phyloP scores from a whole-genome alignment of 1,140 invertebrate genomes.

The Penaeus vannamei region DNA sequence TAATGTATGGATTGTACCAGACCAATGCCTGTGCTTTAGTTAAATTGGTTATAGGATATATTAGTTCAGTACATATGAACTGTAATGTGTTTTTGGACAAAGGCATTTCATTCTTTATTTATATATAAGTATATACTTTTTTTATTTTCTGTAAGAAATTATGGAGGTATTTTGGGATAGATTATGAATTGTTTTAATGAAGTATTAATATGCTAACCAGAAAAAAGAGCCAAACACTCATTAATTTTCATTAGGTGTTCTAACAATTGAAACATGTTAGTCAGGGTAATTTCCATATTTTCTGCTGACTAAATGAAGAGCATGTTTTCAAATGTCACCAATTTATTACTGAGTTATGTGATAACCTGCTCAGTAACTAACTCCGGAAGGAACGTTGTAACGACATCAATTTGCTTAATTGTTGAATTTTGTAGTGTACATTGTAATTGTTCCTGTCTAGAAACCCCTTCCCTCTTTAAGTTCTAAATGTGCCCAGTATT shows the following conservation, averaged over 20 bases:
- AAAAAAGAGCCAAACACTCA: too few species aligned
- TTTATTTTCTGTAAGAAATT: neutral
- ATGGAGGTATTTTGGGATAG: too few species aligned
- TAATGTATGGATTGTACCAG: neutral
- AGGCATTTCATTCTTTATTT: neutral
- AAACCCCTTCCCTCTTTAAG: too few species aligned
- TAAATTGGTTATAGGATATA: neutral
- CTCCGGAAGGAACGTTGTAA: conserved; percentile 43
- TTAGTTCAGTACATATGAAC: neutral
- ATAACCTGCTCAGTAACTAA: conserved; percentile 29
- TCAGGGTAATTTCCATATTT: too few species aligned
- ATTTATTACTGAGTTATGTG: neutral
- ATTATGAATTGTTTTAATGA: too few species aligned
- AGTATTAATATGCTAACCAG: too few species aligned
- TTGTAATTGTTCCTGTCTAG: too few species aligned
- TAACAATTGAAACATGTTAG: too few species aligned
- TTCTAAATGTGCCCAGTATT: too few species aligned
- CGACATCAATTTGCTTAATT: conserved; percentile 33
- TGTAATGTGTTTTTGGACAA: neutral
- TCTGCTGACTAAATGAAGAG: neutral
- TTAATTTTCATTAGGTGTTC: too few species aligned
- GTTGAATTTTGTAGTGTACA: too few species aligned
- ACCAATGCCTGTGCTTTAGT: neutral
- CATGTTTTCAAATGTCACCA: conserved; percentile 29
- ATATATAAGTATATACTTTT: neutral